Conservation (phyloP, 2,113 vertebrate species). For the Charina bottae region DNA sequence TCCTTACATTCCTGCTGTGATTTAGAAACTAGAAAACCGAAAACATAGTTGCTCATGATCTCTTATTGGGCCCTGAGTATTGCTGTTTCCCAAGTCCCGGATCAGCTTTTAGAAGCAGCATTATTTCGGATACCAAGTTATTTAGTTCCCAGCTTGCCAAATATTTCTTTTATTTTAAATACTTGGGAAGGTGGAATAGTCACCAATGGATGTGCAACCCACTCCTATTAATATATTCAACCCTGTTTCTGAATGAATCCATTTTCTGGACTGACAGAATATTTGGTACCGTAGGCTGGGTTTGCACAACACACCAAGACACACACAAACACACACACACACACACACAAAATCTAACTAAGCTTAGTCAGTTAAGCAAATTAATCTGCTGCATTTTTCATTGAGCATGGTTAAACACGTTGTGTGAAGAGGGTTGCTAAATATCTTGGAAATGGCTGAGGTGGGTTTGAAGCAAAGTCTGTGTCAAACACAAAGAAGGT, state of each 20-base stretch:
- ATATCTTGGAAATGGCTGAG: constrained; percentile 48
- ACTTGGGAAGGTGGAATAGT: constrained; percentile 42
- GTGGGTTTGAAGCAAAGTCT: constrained; percentile 41
- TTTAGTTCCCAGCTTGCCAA: background rate
- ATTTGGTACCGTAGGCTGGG: background rate
- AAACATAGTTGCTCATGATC: background rate
- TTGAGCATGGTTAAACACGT: background rate
- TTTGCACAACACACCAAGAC: background rate
- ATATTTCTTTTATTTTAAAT: constrained; percentile 32
- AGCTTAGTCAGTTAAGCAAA: background rate
- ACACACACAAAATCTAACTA: background rate
- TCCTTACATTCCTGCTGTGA: background rate
- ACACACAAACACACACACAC: background rate
- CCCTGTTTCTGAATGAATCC: background rate
- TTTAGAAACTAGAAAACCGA: background rate
- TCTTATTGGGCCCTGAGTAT: too few relatives aligned
- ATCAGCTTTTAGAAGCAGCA: background rate
- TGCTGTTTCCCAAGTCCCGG: background rate
- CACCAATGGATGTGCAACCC: background rate
- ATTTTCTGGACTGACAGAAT: background rate
- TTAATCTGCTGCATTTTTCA: background rate
- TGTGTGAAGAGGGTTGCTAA: background rate
- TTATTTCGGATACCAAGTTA: background rate
- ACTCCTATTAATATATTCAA: too few relatives aligned
- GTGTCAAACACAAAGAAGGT: background rate